Base-by-base conservation (phyloP, 2,797 vertebrate genomes). In the Hylomyscus alleni region DNA sequence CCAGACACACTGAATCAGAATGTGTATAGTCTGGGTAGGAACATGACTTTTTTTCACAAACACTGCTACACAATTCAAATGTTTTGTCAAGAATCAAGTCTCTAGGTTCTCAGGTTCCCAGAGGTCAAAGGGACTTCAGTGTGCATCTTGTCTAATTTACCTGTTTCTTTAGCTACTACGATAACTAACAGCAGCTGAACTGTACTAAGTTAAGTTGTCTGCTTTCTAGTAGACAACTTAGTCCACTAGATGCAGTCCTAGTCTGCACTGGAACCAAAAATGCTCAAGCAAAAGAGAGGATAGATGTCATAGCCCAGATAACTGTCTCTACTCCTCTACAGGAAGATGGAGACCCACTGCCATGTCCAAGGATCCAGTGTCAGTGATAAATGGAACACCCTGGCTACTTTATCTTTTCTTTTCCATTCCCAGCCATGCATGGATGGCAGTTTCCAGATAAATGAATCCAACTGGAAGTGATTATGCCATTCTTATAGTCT, bases 21-120 rank as follows among this genome's bases (percentile, higher is more conserved):
- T 24, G 26, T 24, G 1, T 52, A 77, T 3, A 19, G 20, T 24
- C 58, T 83, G 47, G 44, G 34, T 83, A n/a, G 69, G 4, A 81
- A 56, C 22, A 65, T 24, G 26, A 69, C 8, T 29, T 54, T 54
- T 87, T 86, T 82, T 90, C 50, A 83, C 44, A 95, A 62, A n/a
- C 52, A 24, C 29, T n/a, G 34, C 31, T 76, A 58, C 17, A n/a
- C 10, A 62, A 72, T 92, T 72, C 75, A 77, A n/a, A 47, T 7
- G 7, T 77, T 13, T 89, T 31, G 19, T 20, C 67, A 62, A 40
- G 44, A 65, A 11, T 54, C 22, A 44, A 82, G 65, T 44, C 10
- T 69, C 3, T 19, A 44, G 31, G 58, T 31, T 76, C 69, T 72
- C 6, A 67, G 60, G 58, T 1, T 26, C 2, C 9, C 75, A 73